phyloP scores from a whole-genome alignment of 2,888 invertebrate species.

The Cabera pusaria region DNA sequence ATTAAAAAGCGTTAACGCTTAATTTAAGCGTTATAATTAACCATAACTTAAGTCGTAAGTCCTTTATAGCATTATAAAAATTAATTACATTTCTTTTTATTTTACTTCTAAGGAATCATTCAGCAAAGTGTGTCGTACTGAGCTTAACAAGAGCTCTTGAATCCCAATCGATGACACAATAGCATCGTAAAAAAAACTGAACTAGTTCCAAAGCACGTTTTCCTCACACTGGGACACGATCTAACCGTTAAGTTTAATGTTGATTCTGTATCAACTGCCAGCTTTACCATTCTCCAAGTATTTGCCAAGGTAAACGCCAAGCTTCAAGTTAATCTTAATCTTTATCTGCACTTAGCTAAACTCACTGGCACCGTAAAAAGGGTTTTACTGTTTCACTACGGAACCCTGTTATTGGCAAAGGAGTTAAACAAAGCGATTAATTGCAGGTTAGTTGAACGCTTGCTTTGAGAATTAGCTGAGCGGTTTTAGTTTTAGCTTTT shows the following conservation, averaged over 20 bases:
- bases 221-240: conserved; percentile 2
- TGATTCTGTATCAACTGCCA: conserved; percentile 25
- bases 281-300: conserved; percentile 5
- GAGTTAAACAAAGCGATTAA: conserved; percentile 55
- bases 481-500: conserved; percentile 20
- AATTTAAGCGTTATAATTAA: too few relatives aligned
- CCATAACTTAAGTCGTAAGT: too few relatives aligned
- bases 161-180: too few relatives aligned
- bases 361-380: conserved; percentile 43
- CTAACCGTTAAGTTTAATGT: conserved; percentile 18
- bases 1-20: too few relatives aligned
- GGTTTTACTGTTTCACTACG: conserved; percentile 45
- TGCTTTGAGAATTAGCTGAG: conserved; percentile 18
- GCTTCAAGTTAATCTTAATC: conserved; percentile 47
- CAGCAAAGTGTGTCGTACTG: too few relatives aligned
- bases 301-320: conserved; percentile 35
- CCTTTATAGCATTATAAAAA: too few relatives aligned
- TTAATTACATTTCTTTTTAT: too few relatives aligned
- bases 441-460: conserved; percentile 41
- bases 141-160: too few relatives aligned
- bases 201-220: too few relatives aligned
- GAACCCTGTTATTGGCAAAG: conserved; percentile 55
- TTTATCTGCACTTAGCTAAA: conserved; percentile 41
- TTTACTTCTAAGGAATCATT: too few relatives aligned
- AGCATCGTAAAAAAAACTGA: too few relatives aligned